Evolutionary conservation across 2,113 vertebrate species (phyloP).

Genomic region (Ranitomeya variabilis): DNA sequence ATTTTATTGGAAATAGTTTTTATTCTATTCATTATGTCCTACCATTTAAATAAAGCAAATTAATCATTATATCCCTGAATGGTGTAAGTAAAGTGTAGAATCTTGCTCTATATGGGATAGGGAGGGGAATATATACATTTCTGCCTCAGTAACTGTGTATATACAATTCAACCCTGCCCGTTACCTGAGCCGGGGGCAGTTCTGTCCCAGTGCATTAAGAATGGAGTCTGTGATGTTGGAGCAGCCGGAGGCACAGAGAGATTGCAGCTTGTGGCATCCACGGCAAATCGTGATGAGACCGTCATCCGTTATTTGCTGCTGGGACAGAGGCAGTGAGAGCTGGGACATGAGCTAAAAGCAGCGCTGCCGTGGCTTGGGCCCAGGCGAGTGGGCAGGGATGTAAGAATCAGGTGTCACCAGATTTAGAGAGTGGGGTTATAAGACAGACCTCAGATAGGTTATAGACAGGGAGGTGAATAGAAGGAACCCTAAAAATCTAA

Average conservation of each 20-base stretch:
- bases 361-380: conserved; percentile 15
- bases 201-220: conserved; percentile 93
- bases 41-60: background rate
- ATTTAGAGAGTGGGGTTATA: background rate
- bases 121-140: background rate
- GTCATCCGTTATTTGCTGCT: conserved; percentile 98
- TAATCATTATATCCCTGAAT: too few species aligned
- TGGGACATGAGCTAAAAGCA: conserved; percentile 37
- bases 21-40: background rate
- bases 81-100: background rate
- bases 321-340: conserved; percentile 42
- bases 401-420: background rate
- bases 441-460: background rate
- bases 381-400: background rate
- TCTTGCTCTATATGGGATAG: background rate
- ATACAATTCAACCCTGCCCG: background rate
- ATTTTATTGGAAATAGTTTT: background rate
- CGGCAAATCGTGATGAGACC: conserved; percentile 98
- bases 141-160: conserved; percentile 2
- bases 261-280: conserved; percentile 94
- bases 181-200: conserved; percentile 94
- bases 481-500: background rate
- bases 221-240: conserved; percentile 97
- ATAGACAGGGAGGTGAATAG: background rate
- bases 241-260: conserved; percentile 95